phyloP scores from a whole-genome alignment of 2,797 vertebrate species.

The Clamator glandarius region DNA sequence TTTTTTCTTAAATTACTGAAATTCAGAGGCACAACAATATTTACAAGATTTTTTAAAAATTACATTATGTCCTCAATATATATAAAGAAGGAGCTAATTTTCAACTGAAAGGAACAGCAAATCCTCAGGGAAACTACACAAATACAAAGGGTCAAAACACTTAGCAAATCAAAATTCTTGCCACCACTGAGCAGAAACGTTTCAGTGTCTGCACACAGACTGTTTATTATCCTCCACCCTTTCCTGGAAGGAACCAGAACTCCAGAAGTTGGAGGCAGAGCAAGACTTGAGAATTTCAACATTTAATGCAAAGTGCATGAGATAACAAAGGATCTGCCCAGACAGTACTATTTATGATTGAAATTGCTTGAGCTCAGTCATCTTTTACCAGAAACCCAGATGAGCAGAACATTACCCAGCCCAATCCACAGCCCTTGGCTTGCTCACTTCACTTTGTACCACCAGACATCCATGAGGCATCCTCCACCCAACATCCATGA shows the following conservation, averaged over 20 bases:
- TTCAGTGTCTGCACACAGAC: neutral
- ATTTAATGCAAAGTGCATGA: neutral
- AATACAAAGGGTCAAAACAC: slow-evolving; percentile 18
- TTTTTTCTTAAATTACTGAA: neutral
- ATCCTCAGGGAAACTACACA: neutral
- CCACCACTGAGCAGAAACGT: neutral
- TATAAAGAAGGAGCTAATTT: neutral
- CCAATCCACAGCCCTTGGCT: neutral
- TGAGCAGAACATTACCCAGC: neutral
- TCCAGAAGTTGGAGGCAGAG: neutral
- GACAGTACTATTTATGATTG: neutral
- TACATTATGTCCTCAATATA: neutral
- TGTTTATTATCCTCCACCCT: neutral
- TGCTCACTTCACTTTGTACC: rapidly evolving
- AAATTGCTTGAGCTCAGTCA: neutral
- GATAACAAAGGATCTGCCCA: neutral
- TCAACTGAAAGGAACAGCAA: neutral
- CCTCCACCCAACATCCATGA: rapidly evolving
- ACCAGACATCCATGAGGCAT: neutral
- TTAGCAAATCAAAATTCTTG: slow-evolving; percentile 22
- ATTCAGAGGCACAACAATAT: neutral
- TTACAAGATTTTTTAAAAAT: neutral
- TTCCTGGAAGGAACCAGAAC: neutral
- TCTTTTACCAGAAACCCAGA: neutral
- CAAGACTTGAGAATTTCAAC: neutral